These are phyloP conservation scores for Cyphomyrmex costatus DNA, from an alignment of 1,140 invertebrate genomes.

Conservation along the genomic window DNA sequence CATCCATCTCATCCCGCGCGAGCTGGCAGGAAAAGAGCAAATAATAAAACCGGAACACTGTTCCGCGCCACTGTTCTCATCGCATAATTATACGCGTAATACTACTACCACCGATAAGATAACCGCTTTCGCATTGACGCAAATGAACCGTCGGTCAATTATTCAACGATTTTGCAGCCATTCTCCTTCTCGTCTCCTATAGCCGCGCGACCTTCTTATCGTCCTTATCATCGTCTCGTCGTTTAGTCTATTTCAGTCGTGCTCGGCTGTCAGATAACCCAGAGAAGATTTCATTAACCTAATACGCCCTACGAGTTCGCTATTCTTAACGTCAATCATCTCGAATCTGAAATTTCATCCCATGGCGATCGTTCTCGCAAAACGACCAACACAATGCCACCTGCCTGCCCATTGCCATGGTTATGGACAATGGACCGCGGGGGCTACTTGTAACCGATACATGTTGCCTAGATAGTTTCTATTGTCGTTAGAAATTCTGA, in stretches of 20 bases:
- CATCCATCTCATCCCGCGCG: background rate
- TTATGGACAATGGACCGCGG: constrained; percentile 40
- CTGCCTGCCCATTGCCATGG: background rate
- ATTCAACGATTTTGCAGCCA: constrained; percentile 26
- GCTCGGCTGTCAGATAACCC: constrained; percentile 1
- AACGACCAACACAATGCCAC: constrained; percentile 26
- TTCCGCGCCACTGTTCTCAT: background rate
- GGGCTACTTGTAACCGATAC: constrained; percentile 38
- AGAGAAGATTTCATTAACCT: constrained; percentile 22
- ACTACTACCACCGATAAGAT: constrained; percentile 19
- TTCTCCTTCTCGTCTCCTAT: too few relatives aligned
- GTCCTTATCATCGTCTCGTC: constrained; percentile 18
- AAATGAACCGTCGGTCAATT: constrained; percentile 28
- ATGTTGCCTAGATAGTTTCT: background rate
- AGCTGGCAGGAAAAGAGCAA: background rate
- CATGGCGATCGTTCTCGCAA: background rate
- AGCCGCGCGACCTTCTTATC: constrained; percentile 23
- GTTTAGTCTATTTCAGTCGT: background rate
- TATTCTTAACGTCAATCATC: constrained; percentile 28
- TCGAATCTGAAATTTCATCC: constrained; percentile 28
- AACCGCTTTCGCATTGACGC: constrained; percentile 18
- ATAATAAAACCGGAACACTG: background rate
- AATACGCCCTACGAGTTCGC: background rate
- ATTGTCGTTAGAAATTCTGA: constrained; percentile 42
- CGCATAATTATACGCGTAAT: background rate